Conservation (phyloP, 2,113 vertebrate genomes). For the Eulemur rufifrons region DNA sequence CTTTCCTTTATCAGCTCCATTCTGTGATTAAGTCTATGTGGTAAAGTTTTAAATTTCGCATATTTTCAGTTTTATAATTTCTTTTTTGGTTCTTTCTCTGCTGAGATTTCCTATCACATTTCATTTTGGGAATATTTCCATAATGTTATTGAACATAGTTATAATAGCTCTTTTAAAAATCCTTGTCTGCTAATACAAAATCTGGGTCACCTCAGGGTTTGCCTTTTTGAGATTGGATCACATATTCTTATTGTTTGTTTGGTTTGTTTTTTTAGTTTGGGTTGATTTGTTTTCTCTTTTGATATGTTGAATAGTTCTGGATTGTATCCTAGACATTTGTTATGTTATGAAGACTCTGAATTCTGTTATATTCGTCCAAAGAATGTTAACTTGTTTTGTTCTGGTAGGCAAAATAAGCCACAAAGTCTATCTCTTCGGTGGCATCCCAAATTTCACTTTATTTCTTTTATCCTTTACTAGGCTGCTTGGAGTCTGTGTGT, state of each 20-base stretch:
- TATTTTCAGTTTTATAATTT: background rate
- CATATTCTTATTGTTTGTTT: background rate
- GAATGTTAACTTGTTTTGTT: background rate
- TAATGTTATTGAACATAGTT: background rate
- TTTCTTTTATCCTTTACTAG: background rate
- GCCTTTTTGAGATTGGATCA: background rate
- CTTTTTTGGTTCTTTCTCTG: background rate
- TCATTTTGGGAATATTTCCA: background rate
- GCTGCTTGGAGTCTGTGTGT: background rate
- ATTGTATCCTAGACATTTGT: background rate
- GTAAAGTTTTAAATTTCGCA: background rate
- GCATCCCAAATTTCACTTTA: background rate
- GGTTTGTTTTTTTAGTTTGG: background rate
- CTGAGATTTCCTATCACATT: background rate
- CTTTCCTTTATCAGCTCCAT: background rate
- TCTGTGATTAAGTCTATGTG: background rate
- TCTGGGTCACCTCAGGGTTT: background rate
- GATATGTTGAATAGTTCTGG: background rate
- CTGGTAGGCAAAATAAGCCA: background rate
- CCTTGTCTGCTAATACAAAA: background rate
- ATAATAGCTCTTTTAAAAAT: background rate
- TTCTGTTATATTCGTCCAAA: conserved; percentile 29
- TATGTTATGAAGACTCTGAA: conserved; percentile 3
- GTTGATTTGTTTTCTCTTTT: background rate
- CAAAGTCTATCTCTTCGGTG: background rate